Conservation (phyloP, 2,797 vertebrate species). For the Vipera latastei region DNA sequence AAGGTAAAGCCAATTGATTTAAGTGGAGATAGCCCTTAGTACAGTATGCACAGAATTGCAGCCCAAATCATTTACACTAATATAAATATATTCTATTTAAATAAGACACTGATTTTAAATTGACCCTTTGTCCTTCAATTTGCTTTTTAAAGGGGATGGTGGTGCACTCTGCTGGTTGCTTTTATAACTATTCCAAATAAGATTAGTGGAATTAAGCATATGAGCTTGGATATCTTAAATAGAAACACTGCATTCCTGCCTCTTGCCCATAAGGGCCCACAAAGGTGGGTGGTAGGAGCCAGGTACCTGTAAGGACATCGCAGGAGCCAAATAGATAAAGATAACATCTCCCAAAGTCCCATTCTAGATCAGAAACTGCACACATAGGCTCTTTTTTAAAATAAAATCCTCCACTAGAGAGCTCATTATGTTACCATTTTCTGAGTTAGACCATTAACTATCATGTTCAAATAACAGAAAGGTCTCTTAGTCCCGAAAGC, state of each 20-base stretch:
- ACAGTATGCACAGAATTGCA: not conserved
- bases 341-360: not conserved
- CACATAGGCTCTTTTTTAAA: not conserved
- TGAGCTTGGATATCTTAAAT: not conserved
- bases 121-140: not conserved
- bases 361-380: not conserved
- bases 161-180: conserved; percentile 65
- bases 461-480: not conserved
- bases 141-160: conserved; percentile 48
- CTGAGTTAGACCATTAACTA: not conserved
- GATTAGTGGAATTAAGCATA: not conserved
- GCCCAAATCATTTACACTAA: not conserved
- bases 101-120: accelerated
- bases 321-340: not conserved
- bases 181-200: conserved; percentile 19
- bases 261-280: not conserved
- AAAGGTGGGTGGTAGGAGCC: not conserved
- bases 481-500: not conserved
- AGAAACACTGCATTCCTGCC: not conserved
- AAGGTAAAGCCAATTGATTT: not conserved
- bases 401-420: not conserved
- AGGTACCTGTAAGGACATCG: not conserved
- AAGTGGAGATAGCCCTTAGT: not conserved
- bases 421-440: not conserved
- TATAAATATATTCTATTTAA: not conserved